Conservation (phyloP, 2,113 vertebrate genomes). For the Orientallactaga bullata region DNA sequence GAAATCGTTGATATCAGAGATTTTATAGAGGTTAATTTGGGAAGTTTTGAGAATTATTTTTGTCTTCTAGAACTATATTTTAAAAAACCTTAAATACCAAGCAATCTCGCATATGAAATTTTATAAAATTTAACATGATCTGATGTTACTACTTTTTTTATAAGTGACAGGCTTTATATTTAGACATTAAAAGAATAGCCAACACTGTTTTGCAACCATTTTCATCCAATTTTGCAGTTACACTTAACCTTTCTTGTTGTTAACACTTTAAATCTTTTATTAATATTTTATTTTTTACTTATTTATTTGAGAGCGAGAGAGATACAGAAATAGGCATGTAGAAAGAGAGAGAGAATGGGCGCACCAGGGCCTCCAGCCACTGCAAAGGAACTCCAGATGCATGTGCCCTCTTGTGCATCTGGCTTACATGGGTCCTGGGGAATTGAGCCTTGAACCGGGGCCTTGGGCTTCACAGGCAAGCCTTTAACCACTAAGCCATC, state of each 20-base stretch:
- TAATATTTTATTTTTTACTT: too few species aligned
- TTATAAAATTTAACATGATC: not conserved
- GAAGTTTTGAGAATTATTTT: slow-evolving; percentile 23
- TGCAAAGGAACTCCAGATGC: too few species aligned
- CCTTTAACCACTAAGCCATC: too few species aligned
- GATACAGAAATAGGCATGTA: too few species aligned
- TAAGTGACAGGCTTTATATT: not conserved
- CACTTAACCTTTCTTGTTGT: not conserved
- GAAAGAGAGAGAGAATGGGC: too few species aligned
- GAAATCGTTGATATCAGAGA: not conserved
- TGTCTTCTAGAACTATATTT: not conserved
- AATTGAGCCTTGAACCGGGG: too few species aligned
- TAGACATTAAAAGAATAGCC: not conserved
- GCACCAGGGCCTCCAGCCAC: too few species aligned
- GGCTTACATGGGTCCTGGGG: too few species aligned
- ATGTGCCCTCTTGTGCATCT: too few species aligned
- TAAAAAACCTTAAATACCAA: not conserved
- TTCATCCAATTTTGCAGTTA: not conserved
- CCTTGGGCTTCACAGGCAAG: too few species aligned
- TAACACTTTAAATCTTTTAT: too few species aligned
- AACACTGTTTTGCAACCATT: not conserved
- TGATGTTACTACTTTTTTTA: not conserved
- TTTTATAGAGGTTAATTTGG: not conserved
- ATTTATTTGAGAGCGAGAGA: too few species aligned
- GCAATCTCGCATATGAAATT: not conserved